Percentiles rank a stretch among this genome's conserved stretches.
Conservation (phyloP, 2,113 vertebrate species). For the Pungitius pungitius region DNA sequence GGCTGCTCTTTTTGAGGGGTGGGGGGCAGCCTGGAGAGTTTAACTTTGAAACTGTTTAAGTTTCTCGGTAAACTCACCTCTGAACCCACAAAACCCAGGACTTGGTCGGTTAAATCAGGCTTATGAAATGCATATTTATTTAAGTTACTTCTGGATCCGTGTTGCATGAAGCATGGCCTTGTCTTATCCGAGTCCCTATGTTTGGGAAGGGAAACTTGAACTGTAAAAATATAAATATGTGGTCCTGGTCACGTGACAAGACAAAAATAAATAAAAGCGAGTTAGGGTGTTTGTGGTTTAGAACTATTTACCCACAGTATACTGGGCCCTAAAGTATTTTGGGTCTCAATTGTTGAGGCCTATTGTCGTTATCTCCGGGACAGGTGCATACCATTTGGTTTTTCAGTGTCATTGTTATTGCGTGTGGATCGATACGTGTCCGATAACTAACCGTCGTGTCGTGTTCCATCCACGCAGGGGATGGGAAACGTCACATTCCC, state of each 20-base stretch:
- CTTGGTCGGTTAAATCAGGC: slow-evolving; percentile 1
- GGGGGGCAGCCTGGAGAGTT: slow-evolving; percentile 44
- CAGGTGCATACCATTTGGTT: neutral
- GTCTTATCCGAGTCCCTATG: neutral
- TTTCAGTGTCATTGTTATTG: neutral
- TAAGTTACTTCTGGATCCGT: neutral
- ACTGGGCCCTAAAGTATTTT: neutral
- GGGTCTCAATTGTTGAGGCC: neutral
- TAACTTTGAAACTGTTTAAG: slow-evolving; percentile 74
- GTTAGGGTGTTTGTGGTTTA: neutral
- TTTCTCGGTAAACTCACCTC: slow-evolving; percentile 74
- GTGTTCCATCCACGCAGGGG: neutral
- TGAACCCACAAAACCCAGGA: slow-evolving; percentile 66
- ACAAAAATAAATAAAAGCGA: neutral
- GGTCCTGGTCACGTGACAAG: too few species aligned
- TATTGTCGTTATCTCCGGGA: neutral
- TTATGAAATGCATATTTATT: neutral
- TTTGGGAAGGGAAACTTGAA: neutral
- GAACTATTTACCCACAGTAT: too few species aligned
- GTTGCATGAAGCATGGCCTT: neutral
- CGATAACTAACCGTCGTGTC: neutral
- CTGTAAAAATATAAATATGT: neutral
- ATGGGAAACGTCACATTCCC: neutral
- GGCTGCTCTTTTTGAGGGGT: slow-evolving; percentile 62
- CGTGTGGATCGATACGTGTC: too few species aligned